Evolutionary conservation across 2,888 invertebrate species (phyloP), one percentile per base, ranked within the genome.

Genomic region (Magallana nippona): DNA sequence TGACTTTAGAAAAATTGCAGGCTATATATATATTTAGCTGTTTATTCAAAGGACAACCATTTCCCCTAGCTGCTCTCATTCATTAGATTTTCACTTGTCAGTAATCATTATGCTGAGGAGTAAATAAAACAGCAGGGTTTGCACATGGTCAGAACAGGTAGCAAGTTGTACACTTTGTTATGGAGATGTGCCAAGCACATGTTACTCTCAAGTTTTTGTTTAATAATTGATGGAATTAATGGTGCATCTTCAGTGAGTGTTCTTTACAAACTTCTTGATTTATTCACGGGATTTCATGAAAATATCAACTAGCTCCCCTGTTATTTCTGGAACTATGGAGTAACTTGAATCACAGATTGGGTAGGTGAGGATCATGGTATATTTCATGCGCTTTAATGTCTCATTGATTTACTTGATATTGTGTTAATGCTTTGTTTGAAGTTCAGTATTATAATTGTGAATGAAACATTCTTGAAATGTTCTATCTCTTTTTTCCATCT

Each of bases 181-280:
- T 71, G 71, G 71, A 27, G 63, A 15, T 22, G 32, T 60, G 60
- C 60, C 60, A 19, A 60, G 60, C 60, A 60, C 60, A 60, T 60
- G 60, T 60, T 60, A 60, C 19, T 17, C 60, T n/a, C 60, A 2
- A 19, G 60, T 60, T 60, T 19, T 13, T 71, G 22, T 71, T 71
- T 71, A 71, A 71, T 71, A 71, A 71, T 71, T 71, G 71, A 71
- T 71, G 71, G 71, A 11, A 71, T 71, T 71, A 71, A 71, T 71
- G 71, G 27, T 27, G 71, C 27, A 71, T 71, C 71, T 32, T 71
- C 11, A 71, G 27, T 27, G 15, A 15, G 32, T 71, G 32, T 27
- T 71, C 71, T 15, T 32, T 71, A 27, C 71, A 71, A 71, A 71
- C 13, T 27, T 71, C 71, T 71, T 71, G 22, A 71, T 3, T 10